phyloP scores from a whole-genome alignment of 2,113 vertebrate genomes.

The Actenoides lindsayi region DNA sequence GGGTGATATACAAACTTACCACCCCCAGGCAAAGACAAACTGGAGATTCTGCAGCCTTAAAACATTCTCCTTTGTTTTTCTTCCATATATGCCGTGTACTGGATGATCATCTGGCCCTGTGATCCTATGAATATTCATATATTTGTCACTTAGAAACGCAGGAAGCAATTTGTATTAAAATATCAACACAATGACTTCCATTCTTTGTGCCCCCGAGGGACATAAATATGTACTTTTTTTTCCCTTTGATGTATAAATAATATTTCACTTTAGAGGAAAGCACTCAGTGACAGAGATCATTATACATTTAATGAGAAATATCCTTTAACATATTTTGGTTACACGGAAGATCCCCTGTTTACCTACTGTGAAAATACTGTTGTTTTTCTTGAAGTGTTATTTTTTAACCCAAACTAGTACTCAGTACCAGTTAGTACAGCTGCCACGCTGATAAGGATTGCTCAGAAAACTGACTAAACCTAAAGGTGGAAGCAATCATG shows the following conservation, averaged over 20 bases:
- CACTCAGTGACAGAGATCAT: neutral
- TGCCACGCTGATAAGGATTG: neutral
- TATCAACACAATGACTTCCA: slow-evolving; percentile 21
- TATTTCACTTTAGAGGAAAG: neutral
- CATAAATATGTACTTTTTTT: neutral
- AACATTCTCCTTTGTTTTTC: neutral
- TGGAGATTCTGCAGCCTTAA: neutral
- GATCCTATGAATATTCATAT: slow-evolving; percentile 53
- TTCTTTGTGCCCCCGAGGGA: slow-evolving; percentile 6
- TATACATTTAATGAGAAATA: neutral
- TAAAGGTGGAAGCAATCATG: neutral
- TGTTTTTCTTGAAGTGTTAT: neutral
- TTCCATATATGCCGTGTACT: neutral
- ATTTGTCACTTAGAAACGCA: slow-evolving; percentile 41
- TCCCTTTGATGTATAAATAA: slow-evolving; percentile 42
- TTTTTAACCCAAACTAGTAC: neutral
- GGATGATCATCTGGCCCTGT: slow-evolving; percentile 12
- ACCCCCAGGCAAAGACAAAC: neutral
- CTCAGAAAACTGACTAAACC: neutral
- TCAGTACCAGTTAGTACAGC: neutral
- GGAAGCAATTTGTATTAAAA: slow-evolving; percentile 60
- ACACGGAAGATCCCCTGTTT: neutral
- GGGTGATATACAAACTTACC: neutral
- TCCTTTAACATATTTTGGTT: neutral
- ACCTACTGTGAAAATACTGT: neutral